These are phyloP conservation scores for Choreutis nemorana DNA, from an alignment of 2,888 invertebrate species.

Conservation along the genomic window DNA sequence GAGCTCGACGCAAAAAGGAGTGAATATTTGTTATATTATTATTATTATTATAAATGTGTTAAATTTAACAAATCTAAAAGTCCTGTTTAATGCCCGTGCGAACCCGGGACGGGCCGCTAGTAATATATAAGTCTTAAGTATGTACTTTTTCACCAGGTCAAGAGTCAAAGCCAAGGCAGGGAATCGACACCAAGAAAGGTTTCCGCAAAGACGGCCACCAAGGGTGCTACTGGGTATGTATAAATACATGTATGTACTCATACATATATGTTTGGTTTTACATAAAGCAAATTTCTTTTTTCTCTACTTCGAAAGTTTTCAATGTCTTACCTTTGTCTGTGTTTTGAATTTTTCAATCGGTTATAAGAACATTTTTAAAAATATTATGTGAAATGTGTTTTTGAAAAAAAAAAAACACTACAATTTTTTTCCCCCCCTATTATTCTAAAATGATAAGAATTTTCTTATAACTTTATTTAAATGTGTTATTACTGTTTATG, in stretches of 20 bases:
- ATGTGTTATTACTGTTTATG: constrained; percentile 16
- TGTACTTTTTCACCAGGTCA: no score
- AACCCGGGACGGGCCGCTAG: no score
- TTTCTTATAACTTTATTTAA: constrained; percentile 15
- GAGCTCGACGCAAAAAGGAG: no score
- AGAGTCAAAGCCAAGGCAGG: constrained; percentile 50
- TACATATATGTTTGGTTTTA: constrained; percentile 5
- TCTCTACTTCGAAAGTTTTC: no score
- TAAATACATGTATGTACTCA: constrained; percentile 5
- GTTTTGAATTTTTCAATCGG: no score
- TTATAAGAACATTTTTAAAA: background rate
- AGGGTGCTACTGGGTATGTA: constrained; percentile 60
- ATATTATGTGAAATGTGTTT: no score
- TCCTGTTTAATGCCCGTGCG: no score
- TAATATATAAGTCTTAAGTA: no score
- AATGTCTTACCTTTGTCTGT: no score
- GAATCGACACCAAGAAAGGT: constrained; percentile 69
- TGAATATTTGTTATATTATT: no score
- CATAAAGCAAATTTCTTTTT: constrained; percentile 6
- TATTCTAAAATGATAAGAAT: background rate
- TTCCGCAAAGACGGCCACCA: constrained; percentile 66
- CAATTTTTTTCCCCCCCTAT: background rate
- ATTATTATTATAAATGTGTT: no score
- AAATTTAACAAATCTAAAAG: no score
- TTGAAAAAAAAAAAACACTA: background rate